Evolutionary conservation across 1,140 invertebrate genomes (phyloP).

Genomic region (Pseudomyrmex gracilis): DNA sequence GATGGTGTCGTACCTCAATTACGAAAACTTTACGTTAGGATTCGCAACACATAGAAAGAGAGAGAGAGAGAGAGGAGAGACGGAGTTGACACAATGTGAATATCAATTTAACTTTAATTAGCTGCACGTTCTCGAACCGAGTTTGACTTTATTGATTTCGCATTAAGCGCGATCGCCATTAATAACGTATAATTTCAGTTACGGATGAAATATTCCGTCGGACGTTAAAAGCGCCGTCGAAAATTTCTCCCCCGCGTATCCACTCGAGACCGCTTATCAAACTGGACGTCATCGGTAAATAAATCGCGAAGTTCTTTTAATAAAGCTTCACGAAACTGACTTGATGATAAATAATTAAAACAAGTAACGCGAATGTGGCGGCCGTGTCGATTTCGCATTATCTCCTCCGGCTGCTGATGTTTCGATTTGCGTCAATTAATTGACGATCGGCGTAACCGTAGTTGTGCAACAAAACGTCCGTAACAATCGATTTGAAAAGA

Average conservation of each 20-base stretch:
- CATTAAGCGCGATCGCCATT: conserved; percentile 37
- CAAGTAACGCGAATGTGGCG: conserved; percentile 4
- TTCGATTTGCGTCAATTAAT: conserved; percentile 27
- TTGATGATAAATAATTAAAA: conserved; percentile 41
- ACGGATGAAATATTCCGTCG: conserved; percentile 5
- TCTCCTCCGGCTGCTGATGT: conserved; percentile 14
- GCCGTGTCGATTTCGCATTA: conserved; percentile 36
- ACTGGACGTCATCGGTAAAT: conserved; percentile 24
- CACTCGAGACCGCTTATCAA: conserved; percentile 1
- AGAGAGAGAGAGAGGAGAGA: background rate
- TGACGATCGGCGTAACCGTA: conserved; percentile 4
- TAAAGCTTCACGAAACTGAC: conserved; percentile 26
- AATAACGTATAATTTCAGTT: conserved; percentile 20
- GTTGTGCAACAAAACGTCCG: background rate
- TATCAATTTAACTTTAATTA: conserved; percentile 5
- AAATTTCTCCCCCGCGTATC: background rate
- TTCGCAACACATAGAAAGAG: background rate
- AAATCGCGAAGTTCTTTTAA: conserved; percentile 38
- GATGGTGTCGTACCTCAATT: no score
- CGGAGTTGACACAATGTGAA: background rate
- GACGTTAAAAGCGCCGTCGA: background rate
- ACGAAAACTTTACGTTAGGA: background rate
- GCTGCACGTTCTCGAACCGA: background rate
- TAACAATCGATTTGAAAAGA: conserved; percentile 24
- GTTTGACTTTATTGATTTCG: conserved; percentile 34